Evolutionary conservation across 2,888 invertebrate species (phyloP).

Genomic region (Tachina fera): DNA sequence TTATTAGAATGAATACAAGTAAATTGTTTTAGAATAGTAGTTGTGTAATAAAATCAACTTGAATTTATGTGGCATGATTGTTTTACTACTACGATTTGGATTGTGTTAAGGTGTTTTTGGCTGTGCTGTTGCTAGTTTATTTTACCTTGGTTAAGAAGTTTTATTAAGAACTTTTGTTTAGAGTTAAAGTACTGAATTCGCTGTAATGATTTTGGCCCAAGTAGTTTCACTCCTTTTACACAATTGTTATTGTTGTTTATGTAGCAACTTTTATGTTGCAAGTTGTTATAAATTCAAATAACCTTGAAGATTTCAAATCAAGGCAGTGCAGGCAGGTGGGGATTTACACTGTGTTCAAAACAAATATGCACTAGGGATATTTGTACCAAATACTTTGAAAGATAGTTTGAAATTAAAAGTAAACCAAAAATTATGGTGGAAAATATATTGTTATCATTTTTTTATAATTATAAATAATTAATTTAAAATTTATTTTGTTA

Average conservation of each 20-base stretch:
- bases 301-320: background rate
- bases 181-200: constrained; percentile 54
- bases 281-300: constrained; percentile 18
- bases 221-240: background rate
- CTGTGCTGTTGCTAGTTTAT: constrained; percentile 4
- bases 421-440: too few species aligned
- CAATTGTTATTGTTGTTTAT: constrained; percentile 38
- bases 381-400: too few species aligned
- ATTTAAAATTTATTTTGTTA: too few species aligned
- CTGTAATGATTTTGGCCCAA: constrained; percentile 37
- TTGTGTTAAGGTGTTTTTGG: constrained; percentile 11
- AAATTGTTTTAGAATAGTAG: constrained; percentile 42
- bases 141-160: constrained; percentile 40
- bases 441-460: too few species aligned
- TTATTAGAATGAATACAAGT: constrained; percentile 28
- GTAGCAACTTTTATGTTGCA: constrained; percentile 14
- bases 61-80: constrained; percentile 61
- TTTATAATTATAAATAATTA: too few species aligned
- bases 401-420: too few species aligned
- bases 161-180: constrained; percentile 34
- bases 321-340: background rate
- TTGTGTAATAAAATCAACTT: constrained; percentile 63
- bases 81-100: constrained; percentile 33
- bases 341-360: background rate
- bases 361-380: too few species aligned